Base-by-base conservation (phyloP, 1,140 invertebrate species). In the Drosophila persimilis region DNA sequence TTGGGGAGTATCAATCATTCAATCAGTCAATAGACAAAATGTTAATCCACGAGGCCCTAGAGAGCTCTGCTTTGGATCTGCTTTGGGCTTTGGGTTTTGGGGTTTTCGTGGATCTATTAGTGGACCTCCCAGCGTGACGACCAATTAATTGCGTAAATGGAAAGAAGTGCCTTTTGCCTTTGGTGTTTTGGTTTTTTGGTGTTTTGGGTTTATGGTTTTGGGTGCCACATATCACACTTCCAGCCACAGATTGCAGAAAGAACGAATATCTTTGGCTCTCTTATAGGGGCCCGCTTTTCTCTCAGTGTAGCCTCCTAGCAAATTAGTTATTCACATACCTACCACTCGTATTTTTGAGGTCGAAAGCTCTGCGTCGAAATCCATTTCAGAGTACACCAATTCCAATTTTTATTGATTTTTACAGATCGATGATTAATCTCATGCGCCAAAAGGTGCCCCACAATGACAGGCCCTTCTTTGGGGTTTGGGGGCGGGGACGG, bases 131-230 rank as follows among this genome's bases (percentile, higher is more conserved):
- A 88, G 78, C 17, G 83, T 45, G 83, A 56, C 70, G 62, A 72
- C 62, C 83, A 88, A 86, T 88, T 86, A 86, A 86, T 86, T 88
- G 81, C 81, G 83, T 88, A 86, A 86, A 86, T 86, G 81, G 81
- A 86, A 86, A 86, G 43, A 83, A 88, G 81, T 88, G 83, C 78
- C 77, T 71, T 71, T 20, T 20, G 4, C 4, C 24, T 26, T 26
- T 5, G 0, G 24, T 4, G 4, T 26, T 26, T 5, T 26, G 5
- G 24, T 4, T 5, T 86, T 67, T 4, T 26, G 5, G 24, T 4
- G 1, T 86, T 67, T 4, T 15, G 31, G 71, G 78, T 44, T 59
- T 76, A 73, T 85, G 72, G 80, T 76, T 85, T 69, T 76, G 83
- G 74, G 63, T 86, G 83, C 83, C 83, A 86, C 78, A 88, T 83